Percentiles rank a stretch among this genome's conserved stretches.
phyloP scores from a whole-genome alignment of 2,888 invertebrate genomes.

The Dryocosmus kuriphilus region DNA sequence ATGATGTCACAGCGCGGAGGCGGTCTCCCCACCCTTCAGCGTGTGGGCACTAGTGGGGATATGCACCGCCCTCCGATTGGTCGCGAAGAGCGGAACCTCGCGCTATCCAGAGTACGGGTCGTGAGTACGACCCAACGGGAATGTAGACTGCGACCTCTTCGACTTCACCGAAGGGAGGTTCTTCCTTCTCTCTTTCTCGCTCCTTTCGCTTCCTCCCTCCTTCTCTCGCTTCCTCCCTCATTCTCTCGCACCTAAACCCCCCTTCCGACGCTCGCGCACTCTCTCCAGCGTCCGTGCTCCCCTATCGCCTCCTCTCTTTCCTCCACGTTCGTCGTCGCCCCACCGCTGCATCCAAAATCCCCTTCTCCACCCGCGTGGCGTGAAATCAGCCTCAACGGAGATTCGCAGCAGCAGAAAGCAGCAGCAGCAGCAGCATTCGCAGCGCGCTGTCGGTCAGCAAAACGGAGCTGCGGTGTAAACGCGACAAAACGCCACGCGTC shows the following conservation, averaged over 20 bases:
- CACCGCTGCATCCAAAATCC: constrained; percentile 41
- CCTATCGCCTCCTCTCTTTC: constrained; percentile 5
- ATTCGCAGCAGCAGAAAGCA: constrained; percentile 48
- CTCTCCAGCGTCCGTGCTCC: constrained; percentile 28
- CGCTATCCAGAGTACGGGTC: constrained; percentile 58
- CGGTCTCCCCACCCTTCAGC: constrained; percentile 58
- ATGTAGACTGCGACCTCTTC: constrained; percentile 56
- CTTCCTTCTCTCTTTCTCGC: constrained; percentile 27
- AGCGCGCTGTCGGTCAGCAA: constrained; percentile 46
- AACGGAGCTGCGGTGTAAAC: constrained; percentile 44
- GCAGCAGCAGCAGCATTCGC: constrained; percentile 60
- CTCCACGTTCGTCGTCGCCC: constrained; percentile 29
- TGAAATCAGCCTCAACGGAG: constrained; percentile 45
- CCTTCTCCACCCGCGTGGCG: constrained; percentile 42
- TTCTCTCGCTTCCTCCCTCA: constrained; percentile 42
- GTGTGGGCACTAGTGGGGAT: constrained; percentile 12
- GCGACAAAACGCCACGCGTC: constrained; percentile 70
- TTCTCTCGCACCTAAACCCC: constrained; percentile 34
- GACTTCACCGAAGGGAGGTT: constrained; percentile 49
- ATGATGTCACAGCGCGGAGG: constrained; percentile 73
- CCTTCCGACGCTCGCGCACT: constrained; percentile 22
- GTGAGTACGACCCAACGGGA: constrained; percentile 64
- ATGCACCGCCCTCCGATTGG: constrained; percentile 61
- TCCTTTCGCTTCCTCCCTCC: constrained; percentile 42
- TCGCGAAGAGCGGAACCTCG: constrained; percentile 60